phyloP scores from a whole-genome alignment of 2,113 vertebrate genomes.

The Mellivora capensis region DNA sequence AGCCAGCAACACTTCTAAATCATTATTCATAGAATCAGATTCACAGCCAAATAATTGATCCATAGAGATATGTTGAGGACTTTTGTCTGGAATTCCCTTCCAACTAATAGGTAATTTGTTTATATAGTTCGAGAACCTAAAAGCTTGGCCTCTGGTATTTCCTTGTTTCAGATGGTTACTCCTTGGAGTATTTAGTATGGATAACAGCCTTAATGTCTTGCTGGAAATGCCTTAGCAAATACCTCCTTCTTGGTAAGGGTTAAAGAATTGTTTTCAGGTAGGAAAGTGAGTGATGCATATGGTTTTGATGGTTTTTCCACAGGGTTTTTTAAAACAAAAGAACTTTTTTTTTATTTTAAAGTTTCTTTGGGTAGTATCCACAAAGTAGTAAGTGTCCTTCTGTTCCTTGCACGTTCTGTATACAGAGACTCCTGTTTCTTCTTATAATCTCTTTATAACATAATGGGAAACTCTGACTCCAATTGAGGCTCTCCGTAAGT shows the following conservation, averaged over 20 bases:
- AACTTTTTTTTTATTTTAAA: not conserved
- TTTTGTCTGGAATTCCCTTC: not conserved
- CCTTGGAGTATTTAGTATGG: not conserved
- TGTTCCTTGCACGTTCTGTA: not conserved
- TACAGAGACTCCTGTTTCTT: not conserved
- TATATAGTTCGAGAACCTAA: not conserved
- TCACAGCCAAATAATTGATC: not conserved
- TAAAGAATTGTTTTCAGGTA: not conserved
- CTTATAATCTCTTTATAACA: not conserved
- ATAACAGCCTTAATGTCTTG: not conserved
- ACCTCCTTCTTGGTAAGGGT: rapidly evolving
- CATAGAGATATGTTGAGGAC: not conserved
- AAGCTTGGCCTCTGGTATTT: not conserved
- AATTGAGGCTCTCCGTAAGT: not conserved
- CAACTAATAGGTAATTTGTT: not conserved
- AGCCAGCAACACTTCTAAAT: not conserved
- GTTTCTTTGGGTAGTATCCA: not conserved
- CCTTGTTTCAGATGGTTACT: not conserved
- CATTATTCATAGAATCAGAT: not conserved
- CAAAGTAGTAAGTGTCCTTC: not conserved
- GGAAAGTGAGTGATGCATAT: not conserved
- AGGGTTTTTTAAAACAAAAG: not conserved
- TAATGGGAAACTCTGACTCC: not conserved
- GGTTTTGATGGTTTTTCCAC: not conserved
- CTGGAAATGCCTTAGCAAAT: not conserved